phyloP scores from a whole-genome alignment of 2,113 vertebrate species.

The Hippocampus guttulatus region DNA sequence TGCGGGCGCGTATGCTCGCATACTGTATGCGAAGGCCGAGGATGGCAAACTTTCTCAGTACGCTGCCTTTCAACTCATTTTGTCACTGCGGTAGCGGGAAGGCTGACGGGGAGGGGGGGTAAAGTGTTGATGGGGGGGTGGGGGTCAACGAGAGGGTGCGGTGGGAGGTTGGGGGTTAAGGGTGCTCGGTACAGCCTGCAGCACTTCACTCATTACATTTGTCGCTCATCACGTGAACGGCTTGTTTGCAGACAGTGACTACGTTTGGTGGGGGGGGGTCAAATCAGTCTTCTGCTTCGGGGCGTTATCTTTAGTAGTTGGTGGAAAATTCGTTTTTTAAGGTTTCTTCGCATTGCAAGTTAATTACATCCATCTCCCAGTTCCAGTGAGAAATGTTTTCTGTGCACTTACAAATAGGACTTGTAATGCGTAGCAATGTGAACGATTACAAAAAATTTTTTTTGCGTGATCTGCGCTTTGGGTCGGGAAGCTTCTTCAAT shows the following conservation, averaged over 20 bases:
- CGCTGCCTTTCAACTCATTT: conserved; percentile 42
- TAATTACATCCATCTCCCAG: neutral
- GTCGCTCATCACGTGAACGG: conserved; percentile 38
- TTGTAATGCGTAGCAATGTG: conserved; percentile 1
- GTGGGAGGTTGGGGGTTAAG: neutral
- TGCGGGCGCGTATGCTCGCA: neutral
- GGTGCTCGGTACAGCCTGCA: conserved; percentile 22
- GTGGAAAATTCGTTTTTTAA: neutral
- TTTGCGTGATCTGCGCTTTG: neutral
- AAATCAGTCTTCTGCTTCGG: neutral
- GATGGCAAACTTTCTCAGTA: conserved; percentile 39
- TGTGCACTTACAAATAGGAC: neutral
- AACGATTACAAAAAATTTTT: neutral
- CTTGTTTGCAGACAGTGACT: neutral
- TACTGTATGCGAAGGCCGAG: neutral
- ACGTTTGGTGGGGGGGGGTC: no score
- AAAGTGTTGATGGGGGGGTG: neutral
- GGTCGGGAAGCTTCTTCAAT: conserved; percentile 4
- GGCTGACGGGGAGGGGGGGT: conserved; percentile 3
- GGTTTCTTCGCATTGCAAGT: neutral
- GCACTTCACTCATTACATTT: conserved; percentile 29
- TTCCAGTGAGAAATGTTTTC: neutral
- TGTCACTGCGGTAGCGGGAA: conserved; percentile 31
- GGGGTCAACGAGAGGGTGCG: conserved; percentile 20
- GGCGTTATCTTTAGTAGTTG: no score